These are phyloP conservation scores for Leptobrachium ailaonicum DNA, from an alignment of 2,113 vertebrate genomes.

Conservation along the genomic window DNA sequence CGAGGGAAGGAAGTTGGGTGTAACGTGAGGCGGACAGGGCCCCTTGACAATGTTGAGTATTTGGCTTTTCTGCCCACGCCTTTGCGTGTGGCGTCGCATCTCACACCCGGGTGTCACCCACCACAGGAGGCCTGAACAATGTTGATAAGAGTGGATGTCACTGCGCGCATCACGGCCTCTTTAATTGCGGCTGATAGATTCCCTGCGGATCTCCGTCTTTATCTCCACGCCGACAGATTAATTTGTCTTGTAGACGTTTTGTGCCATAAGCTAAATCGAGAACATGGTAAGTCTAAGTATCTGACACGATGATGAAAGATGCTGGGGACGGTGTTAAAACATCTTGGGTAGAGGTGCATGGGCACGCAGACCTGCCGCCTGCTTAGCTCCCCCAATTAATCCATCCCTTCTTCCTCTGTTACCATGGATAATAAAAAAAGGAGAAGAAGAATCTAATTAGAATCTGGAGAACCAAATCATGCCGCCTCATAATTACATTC, in stretches of 20 bases:
- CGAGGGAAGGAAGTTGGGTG: no score
- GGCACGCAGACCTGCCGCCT: neutral
- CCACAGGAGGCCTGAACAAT: no score
- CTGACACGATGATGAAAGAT: slow-evolving; percentile 46
- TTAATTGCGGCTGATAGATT: slow-evolving; percentile 4
- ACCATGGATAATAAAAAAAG: slow-evolving; percentile 2
- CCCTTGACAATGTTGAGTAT: no score
- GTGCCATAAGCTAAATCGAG: slow-evolving; percentile 41
- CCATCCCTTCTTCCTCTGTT: slow-evolving; percentile 29
- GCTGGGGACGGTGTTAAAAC: neutral
- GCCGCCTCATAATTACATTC: slow-evolving; percentile 45
- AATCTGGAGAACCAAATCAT: slow-evolving; percentile 45
- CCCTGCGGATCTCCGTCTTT: slow-evolving; percentile 2
- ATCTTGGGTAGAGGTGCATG: neutral
- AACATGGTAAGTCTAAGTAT: slow-evolving; percentile 14
- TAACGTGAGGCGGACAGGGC: no score
- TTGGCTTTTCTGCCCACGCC: no score
- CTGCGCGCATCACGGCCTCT: neutral
- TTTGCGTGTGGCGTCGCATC: neutral
- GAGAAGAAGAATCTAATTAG: slow-evolving; percentile 44
- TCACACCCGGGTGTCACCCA: no score
- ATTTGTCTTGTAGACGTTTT: slow-evolving; percentile 42
- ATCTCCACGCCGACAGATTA: slow-evolving; percentile 33
- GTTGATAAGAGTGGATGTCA: no score
- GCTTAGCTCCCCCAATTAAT: slow-evolving; percentile 43